Evolutionary conservation across 2,113 vertebrate genomes (phyloP).

Genomic region (Lepisosteus oculatus): DNA sequence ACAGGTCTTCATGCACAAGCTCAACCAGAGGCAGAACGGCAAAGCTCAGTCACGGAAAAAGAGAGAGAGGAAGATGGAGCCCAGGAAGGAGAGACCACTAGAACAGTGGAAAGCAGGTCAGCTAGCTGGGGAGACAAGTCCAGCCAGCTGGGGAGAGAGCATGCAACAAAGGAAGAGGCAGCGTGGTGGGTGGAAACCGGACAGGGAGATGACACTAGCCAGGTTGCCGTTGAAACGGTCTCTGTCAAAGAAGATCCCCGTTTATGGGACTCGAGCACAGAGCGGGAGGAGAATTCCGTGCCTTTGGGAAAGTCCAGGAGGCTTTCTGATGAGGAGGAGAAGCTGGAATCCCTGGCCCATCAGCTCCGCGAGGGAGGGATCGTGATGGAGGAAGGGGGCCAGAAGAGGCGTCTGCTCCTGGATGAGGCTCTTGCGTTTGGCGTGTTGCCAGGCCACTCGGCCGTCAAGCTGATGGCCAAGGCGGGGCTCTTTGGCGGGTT

Average conservation of each 20-base stretch:
- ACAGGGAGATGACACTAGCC: no score
- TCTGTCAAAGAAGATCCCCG: no score
- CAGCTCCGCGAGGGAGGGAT: conserved; percentile 79
- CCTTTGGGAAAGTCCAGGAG: conserved; percentile 1
- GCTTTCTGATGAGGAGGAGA: conserved; percentile 31
- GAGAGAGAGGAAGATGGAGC: neutral
- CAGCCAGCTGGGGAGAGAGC: neutral
- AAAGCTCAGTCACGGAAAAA: neutral
- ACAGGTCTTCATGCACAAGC: no score
- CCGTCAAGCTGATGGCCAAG: conserved; percentile 80
- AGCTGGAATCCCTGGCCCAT: conserved; percentile 59
- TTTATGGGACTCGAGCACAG: no score
- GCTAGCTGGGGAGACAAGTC: no score
- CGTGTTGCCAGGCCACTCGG: conserved; percentile 72
- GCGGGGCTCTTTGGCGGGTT: conserved; percentile 85
- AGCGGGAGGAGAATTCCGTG: no score
- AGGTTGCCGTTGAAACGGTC: no score
- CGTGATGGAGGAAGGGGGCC: conserved; percentile 49
- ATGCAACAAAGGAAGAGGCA: neutral
- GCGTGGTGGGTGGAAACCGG: neutral
- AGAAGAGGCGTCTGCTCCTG: conserved; percentile 69
- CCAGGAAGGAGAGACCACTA: neutral
- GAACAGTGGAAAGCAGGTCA: no score
- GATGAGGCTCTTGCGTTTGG: conserved; percentile 76
- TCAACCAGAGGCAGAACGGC: neutral